These are phyloP conservation scores for Romanomermis culicivorax DNA, from an alignment of 2,888 invertebrate genomes.

Conservation along the genomic window DNA sequence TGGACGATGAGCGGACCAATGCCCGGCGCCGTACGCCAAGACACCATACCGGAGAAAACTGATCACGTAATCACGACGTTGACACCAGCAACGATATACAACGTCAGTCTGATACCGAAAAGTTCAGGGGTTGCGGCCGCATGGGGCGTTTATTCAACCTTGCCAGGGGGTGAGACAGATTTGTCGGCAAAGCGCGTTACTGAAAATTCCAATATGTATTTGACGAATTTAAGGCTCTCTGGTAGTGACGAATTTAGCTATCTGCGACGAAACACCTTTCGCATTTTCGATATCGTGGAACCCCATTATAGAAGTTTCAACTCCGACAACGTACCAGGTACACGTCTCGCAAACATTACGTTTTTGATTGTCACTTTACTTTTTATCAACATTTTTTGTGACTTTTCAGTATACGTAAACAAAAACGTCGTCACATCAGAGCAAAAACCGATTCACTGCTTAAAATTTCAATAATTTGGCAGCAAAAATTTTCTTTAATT, in stretches of 20 bases:
- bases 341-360: no score
- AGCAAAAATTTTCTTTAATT: no score
- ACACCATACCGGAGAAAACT: constrained; percentile 21
- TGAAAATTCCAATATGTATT: no score
- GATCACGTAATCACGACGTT: constrained; percentile 22
- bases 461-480: no score
- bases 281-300: constrained; percentile 27
- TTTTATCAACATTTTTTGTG: no score
- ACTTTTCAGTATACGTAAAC: no score
- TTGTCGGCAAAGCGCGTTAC: not conserved
- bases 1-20: not conserved
- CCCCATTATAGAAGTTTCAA: constrained; percentile 20
- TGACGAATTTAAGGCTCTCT: constrained; percentile 8
- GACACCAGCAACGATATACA: constrained; percentile 25
- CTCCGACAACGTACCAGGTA: constrained; percentile 24
- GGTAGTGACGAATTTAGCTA: constrained; percentile 23
- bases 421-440: no score
- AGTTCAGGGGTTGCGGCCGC: constrained; percentile 17
- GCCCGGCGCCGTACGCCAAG: constrained; percentile 1
- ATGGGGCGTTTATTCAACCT: constrained; percentile 27
- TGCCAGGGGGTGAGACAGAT: constrained; percentile 21
- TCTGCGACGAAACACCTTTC: constrained; percentile 25
- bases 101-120: constrained; percentile 22
- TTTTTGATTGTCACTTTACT: no score
- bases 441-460: no score